phyloP scores from a whole-genome alignment of 2,888 invertebrate species.

The Xestoiulus laeticollis region DNA sequence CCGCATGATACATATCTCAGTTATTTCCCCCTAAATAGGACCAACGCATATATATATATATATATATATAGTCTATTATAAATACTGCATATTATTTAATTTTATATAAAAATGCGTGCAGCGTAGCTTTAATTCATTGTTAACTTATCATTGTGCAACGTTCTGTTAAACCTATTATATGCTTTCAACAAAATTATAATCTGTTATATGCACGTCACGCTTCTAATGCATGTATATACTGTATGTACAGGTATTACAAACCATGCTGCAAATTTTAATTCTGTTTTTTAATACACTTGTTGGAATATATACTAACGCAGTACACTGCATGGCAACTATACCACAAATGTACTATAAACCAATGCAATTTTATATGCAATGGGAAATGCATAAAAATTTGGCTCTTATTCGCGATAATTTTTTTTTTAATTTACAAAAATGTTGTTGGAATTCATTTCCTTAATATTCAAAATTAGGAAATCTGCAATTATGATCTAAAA shows the following conservation, averaged over 20 bases:
- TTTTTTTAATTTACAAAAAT: too few relatives aligned
- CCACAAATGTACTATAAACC: too few relatives aligned
- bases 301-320: too few relatives aligned
- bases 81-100: not conserved
- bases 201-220: not conserved
- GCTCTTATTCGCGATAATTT: too few relatives aligned
- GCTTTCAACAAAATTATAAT: not conserved
- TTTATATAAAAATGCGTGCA: not conserved
- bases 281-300: not conserved
- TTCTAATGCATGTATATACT: too few relatives aligned
- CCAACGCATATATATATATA: not conserved
- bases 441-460: too few relatives aligned
- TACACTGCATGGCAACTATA: too few relatives aligned
- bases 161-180: constrained; percentile 5
- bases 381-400: too few relatives aligned
- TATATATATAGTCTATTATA: not conserved
- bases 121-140: not conserved
- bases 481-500: not conserved
- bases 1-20: not conserved
- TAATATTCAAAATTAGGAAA: too few relatives aligned
- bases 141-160: not conserved
- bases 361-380: too few relatives aligned
- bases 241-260: not conserved
- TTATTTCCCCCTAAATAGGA: not conserved
- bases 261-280: not conserved